Percentiles rank a stretch among this genome's conserved stretches.
Conservation (phyloP, 2,113 vertebrate genomes). For the Ovibos moschatus region DNA sequence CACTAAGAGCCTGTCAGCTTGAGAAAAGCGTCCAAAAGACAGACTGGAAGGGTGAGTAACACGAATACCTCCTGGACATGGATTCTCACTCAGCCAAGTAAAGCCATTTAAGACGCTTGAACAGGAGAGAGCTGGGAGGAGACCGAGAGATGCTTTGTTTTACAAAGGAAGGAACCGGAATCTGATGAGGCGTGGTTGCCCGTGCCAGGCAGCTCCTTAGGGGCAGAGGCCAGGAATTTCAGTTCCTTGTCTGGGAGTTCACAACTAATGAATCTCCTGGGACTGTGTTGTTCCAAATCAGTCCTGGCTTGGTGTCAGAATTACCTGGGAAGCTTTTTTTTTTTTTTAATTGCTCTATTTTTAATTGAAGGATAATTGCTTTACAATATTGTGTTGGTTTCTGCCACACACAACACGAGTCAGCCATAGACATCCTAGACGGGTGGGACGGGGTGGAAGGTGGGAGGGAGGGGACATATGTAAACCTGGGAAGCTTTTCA, state of each 20-base stretch:
- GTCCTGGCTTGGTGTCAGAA: neutral
- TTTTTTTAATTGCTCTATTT: neutral
- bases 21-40: neutral
- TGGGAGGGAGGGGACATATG: neutral
- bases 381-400: neutral
- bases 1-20: neutral
- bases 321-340: neutral
- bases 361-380: neutral
- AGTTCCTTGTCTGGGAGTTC: neutral
- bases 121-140: neutral
- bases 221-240: neutral
- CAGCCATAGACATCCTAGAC: neutral
- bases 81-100: neutral
- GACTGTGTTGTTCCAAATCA: neutral
- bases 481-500: neutral
- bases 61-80: neutral
- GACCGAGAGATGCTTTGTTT: neutral
- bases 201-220: neutral
- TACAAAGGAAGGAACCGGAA: neutral
- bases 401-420: neutral
- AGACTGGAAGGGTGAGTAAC: neutral
- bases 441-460: neutral
- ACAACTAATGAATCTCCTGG: neutral
- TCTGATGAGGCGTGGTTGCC: neutral
- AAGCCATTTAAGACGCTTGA: neutral